phyloP scores from a whole-genome alignment of 2,888 invertebrate species.

The Atethmia centrago region DNA sequence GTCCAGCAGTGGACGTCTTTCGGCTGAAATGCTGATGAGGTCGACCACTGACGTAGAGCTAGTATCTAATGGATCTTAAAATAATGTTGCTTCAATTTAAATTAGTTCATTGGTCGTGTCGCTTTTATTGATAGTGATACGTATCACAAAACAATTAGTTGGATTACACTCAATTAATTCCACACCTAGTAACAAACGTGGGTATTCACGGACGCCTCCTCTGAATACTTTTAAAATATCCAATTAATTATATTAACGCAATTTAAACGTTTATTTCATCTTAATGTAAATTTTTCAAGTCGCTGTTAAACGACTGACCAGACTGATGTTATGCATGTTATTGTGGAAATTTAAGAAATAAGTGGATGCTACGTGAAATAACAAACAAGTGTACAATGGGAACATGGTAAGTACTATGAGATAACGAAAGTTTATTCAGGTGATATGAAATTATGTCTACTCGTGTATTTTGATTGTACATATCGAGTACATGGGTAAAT shows the following conservation, averaged over 20 bases:
- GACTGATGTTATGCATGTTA: conserved; percentile 34
- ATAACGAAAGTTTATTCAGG: conserved; percentile 67
- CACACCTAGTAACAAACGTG: conserved; percentile 36
- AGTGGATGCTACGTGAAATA: not conserved
- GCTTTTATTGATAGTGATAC: conserved; percentile 26
- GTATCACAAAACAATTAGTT: conserved; percentile 40
- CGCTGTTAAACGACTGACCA: conserved; percentile 56
- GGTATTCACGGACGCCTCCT: conserved; percentile 36
- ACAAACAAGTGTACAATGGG: conserved; percentile 27
- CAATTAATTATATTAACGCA: conserved; percentile 58
- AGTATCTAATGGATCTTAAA: conserved; percentile 26
- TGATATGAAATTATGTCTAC: conserved; percentile 62
- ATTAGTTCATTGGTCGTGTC: conserved; percentile 26
- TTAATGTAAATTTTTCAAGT: conserved; percentile 66
- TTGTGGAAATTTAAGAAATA: conserved; percentile 35
- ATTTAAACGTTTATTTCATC: conserved; percentile 62
- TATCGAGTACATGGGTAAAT: conserved; percentile 61
- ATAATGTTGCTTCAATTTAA: conserved; percentile 26
- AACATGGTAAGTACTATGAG: conserved; percentile 29
- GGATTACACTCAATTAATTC: conserved; percentile 40
- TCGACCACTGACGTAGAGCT: conserved; percentile 15
- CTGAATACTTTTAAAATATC: conserved; percentile 48
- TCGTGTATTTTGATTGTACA: conserved; percentile 57
- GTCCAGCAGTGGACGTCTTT: no score
- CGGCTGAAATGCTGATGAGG: not conserved